Evolutionary conservation across 2,888 invertebrate genomes (phyloP).

Genomic region (Orchestes rusci): DNA sequence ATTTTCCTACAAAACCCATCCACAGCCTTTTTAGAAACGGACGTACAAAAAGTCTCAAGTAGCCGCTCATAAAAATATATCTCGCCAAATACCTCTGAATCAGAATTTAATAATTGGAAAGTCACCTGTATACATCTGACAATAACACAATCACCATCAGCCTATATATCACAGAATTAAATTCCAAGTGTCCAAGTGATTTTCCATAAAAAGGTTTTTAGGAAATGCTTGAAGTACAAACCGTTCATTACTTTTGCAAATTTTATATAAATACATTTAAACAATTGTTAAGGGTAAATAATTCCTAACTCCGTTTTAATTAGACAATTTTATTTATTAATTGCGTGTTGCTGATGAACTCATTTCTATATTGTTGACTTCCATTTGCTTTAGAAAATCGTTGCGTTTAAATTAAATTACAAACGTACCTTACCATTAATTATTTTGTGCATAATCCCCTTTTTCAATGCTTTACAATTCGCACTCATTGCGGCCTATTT

Average conservation of each 20-base stretch:
- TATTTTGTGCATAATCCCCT: too few relatives aligned
- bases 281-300: slow-evolving; percentile 42
- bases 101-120: slow-evolving; percentile 24
- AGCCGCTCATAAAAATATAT: slow-evolving; percentile 33
- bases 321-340: slow-evolving; percentile 18
- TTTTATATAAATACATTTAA: slow-evolving; percentile 50
- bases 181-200: too few relatives aligned
- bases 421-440: slow-evolving; percentile 21
- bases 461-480: too few relatives aligned
- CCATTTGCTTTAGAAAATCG: slow-evolving; percentile 23
- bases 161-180: too few relatives aligned
- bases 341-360: not conserved
- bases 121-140: too few relatives aligned
- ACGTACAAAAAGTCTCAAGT: slow-evolving; percentile 39
- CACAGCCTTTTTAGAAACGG: slow-evolving; percentile 40
- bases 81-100: slow-evolving; percentile 37
- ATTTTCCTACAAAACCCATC: too few relatives aligned
- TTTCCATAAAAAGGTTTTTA: too few relatives aligned
- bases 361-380: too few relatives aligned
- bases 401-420: slow-evolving; percentile 23
- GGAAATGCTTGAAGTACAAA: slow-evolving; percentile 66
- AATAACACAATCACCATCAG: too few relatives aligned
- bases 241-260: slow-evolving; percentile 66
- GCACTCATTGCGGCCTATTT: too few relatives aligned
- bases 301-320: slow-evolving; percentile 28